Conservation (phyloP, 2,888 invertebrate species). For the Mesorhabditis spiculigera region DNA sequence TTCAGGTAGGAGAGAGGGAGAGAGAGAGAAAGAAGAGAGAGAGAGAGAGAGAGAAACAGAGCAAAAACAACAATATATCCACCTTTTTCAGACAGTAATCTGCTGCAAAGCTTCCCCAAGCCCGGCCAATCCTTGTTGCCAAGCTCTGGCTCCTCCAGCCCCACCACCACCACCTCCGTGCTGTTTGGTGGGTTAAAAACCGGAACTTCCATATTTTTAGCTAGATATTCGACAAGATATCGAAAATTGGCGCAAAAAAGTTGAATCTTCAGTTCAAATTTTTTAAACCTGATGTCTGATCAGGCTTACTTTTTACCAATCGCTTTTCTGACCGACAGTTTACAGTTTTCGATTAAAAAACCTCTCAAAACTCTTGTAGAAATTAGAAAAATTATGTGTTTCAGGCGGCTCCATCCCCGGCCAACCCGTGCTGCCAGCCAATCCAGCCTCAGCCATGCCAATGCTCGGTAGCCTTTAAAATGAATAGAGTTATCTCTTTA, state of each 20-base stretch:
- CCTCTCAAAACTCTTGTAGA: background rate
- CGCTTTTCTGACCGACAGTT: too few relatives aligned
- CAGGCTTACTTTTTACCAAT: too few relatives aligned
- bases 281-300: too few relatives aligned
- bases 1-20: conserved; percentile 10
- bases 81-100: conserved; percentile 17
- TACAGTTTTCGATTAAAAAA: background rate
- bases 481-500: too few relatives aligned
- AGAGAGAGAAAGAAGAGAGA: background rate
- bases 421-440: conserved; percentile 32
- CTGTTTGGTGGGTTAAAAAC: conserved; percentile 13
- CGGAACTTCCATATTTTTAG: background rate
- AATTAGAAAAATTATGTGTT: background rate
- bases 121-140: conserved; percentile 40
- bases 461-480: conserved; percentile 13
- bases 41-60: background rate
- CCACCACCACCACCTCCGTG: conserved; percentile 23
- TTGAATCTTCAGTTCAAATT: too few relatives aligned
- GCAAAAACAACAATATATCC: conserved; percentile 17
- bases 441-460: conserved; percentile 19
- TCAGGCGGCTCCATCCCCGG: conserved; percentile 20
- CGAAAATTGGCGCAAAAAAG: too few relatives aligned
- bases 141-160: conserved; percentile 16
- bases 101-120: conserved; percentile 35
- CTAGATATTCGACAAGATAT: too few relatives aligned